Conservation (phyloP, 2,888 invertebrate genomes). For the Fragum whitleyi region DNA sequence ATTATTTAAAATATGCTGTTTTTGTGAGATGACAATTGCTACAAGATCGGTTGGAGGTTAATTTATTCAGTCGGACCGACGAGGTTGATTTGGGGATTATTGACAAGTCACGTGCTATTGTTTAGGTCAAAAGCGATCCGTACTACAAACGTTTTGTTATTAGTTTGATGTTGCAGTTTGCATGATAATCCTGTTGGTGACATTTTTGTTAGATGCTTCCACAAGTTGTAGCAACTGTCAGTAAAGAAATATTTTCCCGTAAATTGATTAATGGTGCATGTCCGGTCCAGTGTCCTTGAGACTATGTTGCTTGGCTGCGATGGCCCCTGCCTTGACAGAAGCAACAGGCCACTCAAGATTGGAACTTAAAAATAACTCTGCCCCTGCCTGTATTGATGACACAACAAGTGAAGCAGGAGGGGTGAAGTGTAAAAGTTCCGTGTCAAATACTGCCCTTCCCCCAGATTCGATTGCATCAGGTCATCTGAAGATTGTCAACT, state of each 20-base stretch:
- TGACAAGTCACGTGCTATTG: conserved; percentile 66
- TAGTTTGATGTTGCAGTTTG: background rate
- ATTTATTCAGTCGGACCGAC: conserved; percentile 38
- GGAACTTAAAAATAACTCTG: conserved; percentile 76
- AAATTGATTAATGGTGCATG: conserved; percentile 68
- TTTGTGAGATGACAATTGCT: background rate
- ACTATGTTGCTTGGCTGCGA: conserved; percentile 86
- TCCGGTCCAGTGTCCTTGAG: conserved; percentile 79
- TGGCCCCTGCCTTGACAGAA: conserved; percentile 97
- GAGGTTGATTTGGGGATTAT: conserved; percentile 35
- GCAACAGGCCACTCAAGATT: conserved; percentile 85
- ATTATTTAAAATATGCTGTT: background rate
- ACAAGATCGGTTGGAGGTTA: conserved; percentile 28
- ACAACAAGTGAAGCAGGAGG: conserved; percentile 24
- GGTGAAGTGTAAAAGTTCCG: conserved; percentile 9
- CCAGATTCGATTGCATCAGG: conserved; percentile 46
- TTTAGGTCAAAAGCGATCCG: conserved; percentile 53
- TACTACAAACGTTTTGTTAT: conserved; percentile 7
- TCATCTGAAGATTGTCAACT: conserved; percentile 37
- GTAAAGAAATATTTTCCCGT: too few species aligned
- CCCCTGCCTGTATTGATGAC: conserved; percentile 49
- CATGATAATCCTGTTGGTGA: too few species aligned
- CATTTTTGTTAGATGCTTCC: too few species aligned
- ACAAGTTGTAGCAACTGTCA: too few species aligned
- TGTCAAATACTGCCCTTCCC: conserved; percentile 18